Base-by-base conservation (phyloP, 1,140 invertebrate species). In the Rhynchophorus ferrugineus region DNA sequence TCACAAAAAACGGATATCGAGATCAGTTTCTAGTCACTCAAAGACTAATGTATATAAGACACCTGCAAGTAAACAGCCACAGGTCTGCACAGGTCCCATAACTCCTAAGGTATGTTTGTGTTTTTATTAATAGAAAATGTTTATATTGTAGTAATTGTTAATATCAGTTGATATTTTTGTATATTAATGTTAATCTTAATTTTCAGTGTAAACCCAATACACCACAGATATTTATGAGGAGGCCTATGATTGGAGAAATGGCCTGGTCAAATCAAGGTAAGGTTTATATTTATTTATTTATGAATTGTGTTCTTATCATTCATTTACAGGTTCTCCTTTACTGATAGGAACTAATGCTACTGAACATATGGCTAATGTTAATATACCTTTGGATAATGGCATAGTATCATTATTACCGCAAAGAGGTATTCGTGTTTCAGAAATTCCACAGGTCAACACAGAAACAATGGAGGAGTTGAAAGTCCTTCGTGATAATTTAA, bases 211-310 rank as follows among this genome's bases (percentile, higher is more conserved):
- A 74, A 42, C 76, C 76, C 0, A 76, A 81, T 44, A 77, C 76
- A 2, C 77, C 81, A 2, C 62, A 82, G 56, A 75, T 78, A 37
- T 64, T 82, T 13, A 58, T 83, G 36, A 69, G 81, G 22, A 73
- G 76, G 53, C 80, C 81, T 16, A 71, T 77, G 2, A 71, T 75
- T 53, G 81, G 81, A 1, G 81, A 84, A 68, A 78, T 81, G 69
- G 80, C 80, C 8, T 69, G 83, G 14, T 83, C 81, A 36, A 77
- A 82, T 72, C 73, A 77, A 17, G 80, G 81, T 13, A 82, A 78
- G 1, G n/a, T 20, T 18, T 21, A 14, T 37, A 21, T 7, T 2
- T 39, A 13, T 22, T 41, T 7, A 21, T 39, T 9, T 43, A 19
- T 43, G 19, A 43, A 9, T 43, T 1, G 19, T 18, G 3, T 11